These are phyloP conservation scores for Cepaea hortensis DNA, from an alignment of 2,888 invertebrate species.

Conservation along the genomic window DNA sequence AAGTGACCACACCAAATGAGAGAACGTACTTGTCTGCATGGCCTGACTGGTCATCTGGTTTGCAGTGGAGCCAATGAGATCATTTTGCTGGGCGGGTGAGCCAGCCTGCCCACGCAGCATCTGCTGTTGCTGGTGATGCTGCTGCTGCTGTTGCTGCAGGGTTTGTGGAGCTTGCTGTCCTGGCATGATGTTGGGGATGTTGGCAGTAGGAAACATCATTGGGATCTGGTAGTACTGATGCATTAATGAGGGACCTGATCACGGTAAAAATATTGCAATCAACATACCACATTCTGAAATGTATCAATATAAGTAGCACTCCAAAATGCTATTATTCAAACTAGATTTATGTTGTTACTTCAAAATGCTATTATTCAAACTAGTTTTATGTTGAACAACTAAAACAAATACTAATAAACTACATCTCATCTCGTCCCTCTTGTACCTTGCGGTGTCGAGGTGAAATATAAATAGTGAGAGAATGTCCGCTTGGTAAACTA, in stretches of 20 bases:
- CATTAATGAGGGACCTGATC: constrained; percentile 77
- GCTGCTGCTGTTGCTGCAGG: constrained; percentile 48
- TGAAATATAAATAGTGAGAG: too few species aligned
- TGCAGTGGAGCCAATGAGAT: constrained; percentile 77
- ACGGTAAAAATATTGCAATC: too few species aligned
- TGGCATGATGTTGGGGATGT: constrained; percentile 82
- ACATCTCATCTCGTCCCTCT: too few species aligned
- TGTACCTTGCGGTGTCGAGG: too few species aligned
- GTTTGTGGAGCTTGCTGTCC: constrained; percentile 69
- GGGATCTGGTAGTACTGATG: constrained; percentile 93
- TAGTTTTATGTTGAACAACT: too few species aligned
- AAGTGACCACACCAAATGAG: not conserved
- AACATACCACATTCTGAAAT: too few species aligned
- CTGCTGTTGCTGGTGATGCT: constrained; percentile 78
- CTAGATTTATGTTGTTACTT: too few species aligned
- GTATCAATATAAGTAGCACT: too few species aligned
- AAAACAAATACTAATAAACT: too few species aligned
- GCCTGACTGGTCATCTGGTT: constrained; percentile 58
- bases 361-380: too few species aligned
- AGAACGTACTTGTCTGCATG: constrained; percentile 28
- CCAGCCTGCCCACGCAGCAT: constrained; percentile 75
- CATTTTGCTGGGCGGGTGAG: constrained; percentile 74
- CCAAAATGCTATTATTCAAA: too few species aligned
- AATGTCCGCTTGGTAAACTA: too few species aligned
- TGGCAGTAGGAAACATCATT: constrained; percentile 87